Conservation (phyloP, 2,888 invertebrate species). For the Polydrusus tereticollis region DNA sequence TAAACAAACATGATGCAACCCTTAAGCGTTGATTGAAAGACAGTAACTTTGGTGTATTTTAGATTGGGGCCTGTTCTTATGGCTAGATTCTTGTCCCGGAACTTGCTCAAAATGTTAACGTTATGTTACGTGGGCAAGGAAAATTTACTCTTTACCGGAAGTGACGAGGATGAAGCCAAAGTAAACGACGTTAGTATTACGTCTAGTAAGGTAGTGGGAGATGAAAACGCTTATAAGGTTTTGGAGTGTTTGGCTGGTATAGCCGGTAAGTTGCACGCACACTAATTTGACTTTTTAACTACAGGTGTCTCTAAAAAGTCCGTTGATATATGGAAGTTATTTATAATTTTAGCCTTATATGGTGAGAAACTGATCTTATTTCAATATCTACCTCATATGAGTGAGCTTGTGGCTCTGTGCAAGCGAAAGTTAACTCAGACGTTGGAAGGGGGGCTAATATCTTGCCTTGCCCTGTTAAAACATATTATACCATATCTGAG, state of each 20-base stretch:
- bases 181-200: constrained; percentile 73
- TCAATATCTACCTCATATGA: constrained; percentile 92
- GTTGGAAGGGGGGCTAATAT: constrained; percentile 90
- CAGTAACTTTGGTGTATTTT: too few relatives aligned
- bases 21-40: too few relatives aligned
- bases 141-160: constrained; percentile 71
- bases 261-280: constrained; percentile 75
- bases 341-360: constrained; percentile 70
- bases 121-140: constrained; percentile 92
- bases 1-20: too few relatives aligned
- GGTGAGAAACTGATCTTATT: constrained; percentile 89
- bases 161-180: constrained; percentile 58
- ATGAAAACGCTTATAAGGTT: constrained; percentile 87
- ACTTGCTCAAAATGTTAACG: constrained; percentile 93
- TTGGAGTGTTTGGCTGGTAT: constrained; percentile 91
- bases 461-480: constrained; percentile 84
- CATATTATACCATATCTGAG: constrained; percentile 85
- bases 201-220: constrained; percentile 79
- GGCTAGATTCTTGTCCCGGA: constrained; percentile 89
- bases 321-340: neutral
- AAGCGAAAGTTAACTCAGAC: constrained; percentile 84
- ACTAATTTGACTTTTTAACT: too few relatives aligned
- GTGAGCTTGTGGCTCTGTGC: constrained; percentile 85
- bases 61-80: constrained; percentile 91
- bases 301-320: too few relatives aligned